Conservation (phyloP, 2,888 invertebrate species). For the Dichetophora obliterata region DNA sequence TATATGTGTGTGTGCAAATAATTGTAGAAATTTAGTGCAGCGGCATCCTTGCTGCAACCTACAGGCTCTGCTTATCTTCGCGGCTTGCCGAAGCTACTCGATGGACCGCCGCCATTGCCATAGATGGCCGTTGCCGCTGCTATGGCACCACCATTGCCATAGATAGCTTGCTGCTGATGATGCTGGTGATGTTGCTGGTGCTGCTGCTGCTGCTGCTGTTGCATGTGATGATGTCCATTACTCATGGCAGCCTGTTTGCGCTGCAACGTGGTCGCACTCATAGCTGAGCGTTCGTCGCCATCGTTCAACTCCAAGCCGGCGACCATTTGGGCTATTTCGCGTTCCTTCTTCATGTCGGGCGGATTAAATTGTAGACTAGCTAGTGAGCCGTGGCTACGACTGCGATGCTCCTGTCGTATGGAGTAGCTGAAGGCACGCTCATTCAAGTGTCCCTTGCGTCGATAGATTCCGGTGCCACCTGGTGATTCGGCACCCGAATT, state of each 20-base stretch:
- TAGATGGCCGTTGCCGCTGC: constrained; percentile 51
- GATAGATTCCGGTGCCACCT: constrained; percentile 86
- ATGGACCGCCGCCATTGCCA: constrained; percentile 57
- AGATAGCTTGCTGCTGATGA: constrained; percentile 59
- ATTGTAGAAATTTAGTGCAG: background rate
- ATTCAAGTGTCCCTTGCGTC: constrained; percentile 91
- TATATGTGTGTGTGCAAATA: constrained; percentile 24
- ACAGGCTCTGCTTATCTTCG: constrained; percentile 62
- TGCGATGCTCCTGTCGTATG: constrained; percentile 92
- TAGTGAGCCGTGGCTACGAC: constrained; percentile 91
- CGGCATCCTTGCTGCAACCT: background rate
- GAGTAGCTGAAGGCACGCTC: constrained; percentile 95
- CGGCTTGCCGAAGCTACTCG: constrained; percentile 67
- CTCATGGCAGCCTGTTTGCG: constrained; percentile 58
- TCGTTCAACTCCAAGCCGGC: constrained; percentile 85
- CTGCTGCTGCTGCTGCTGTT: constrained; percentile 47
- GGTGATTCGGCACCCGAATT: constrained; percentile 73
- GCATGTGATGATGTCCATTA: constrained; percentile 53
- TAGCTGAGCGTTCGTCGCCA: constrained; percentile 52
- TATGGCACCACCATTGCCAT: constrained; percentile 53
- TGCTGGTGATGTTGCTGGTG: constrained; percentile 42
- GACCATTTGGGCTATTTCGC: constrained; percentile 93
- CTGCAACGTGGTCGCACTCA: constrained; percentile 70
- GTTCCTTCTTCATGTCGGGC: constrained; percentile 88
- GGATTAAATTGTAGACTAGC: constrained; percentile 92